Evolutionary conservation across 2,888 invertebrate species (phyloP), one percentile per base, ranked within the genome.

Genomic region (Habrosyne pyritoides): DNA sequence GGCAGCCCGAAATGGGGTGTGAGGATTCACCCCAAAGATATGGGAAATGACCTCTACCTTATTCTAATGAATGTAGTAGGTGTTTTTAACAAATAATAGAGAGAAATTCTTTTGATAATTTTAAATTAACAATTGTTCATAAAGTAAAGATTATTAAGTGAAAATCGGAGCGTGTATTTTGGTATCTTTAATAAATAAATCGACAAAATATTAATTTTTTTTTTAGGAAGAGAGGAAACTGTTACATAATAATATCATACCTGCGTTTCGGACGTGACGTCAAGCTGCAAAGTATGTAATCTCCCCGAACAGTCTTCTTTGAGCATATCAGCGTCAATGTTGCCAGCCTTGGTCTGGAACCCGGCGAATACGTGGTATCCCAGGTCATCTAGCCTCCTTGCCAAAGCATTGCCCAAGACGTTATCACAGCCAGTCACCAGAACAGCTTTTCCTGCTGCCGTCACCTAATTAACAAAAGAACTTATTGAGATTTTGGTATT

Each of bases 331-430:
- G 96, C 96, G 64, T 95, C 94, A 56, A 95, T 94, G 60, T 94
- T 95, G 8, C 95, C 95, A 0, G 93, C 93, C 73, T 94, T 93
- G 73, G 91, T 94, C 69, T 94, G 94, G 83, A 97, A 97, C 60
- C 96, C 97, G 53, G 98, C 98, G 79, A 97, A 97, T n/a, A 97
- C 96, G 48, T 97, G 96, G 83, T 97, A 97, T 30, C 98, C 97
- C 80, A 96, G 92, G 78, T 96, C 96, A 74, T 97, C 97, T 55
- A 97, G 91, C 71, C 95, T 94, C 68, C 96, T 94, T n/a, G 97
- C 97, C 74, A 97, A 89, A 54, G 95, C 94, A 73, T 94, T 95
- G 53, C 96, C 96, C 55, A 96, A 93, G 42, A 95, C 94, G 51
- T 95, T 95, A 83, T 97, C 97, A 83, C 97, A 97, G 56, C 97